Base-by-base conservation (phyloP, 2,797 vertebrate genomes). In the Halcyon badia region DNA sequence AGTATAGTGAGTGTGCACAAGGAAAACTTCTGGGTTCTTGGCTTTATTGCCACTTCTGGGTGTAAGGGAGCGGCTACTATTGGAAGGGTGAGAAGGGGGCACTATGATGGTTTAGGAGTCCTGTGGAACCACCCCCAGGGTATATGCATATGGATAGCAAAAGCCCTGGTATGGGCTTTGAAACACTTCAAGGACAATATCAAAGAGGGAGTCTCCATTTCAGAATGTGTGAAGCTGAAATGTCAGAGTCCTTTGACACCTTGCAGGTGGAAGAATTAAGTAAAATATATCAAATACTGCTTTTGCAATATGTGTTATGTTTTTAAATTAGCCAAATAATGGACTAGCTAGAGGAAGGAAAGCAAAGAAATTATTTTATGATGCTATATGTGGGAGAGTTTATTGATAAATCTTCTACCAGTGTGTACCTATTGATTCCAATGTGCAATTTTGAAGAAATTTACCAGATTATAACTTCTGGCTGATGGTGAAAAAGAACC, bases 1-100 rank as follows among this genome's bases (percentile, higher is more conserved):
- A 19, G 8, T 17, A 1, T 1, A 49, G 14, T 60, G 24, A 37
- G 19, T 75, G 6, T 44, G 20, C 2, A 0, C 15, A 1, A 2
- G 35, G n/a, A 91, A 87, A 70, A 28, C 19, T 15, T 52, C 12
- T 35, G 14, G 14, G 33, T 26, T 61, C 25, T 61, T 68, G 16
- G 19, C 17, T 31, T 82, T 31, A 31, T 24, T 76, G 17, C 17
- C 18, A 14, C 28, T 71, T 44, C 19, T 37, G 31, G 6, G 9
- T 11, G 28, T 26, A 65, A 76, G 33, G n/a, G 39, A 37, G 14
- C 18, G 42, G 7, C 22, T 51, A 1, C 17, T 20, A 5, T 19
- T 62, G 20, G 52, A 75, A 52, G 30, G 12, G 14, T 6, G 70
- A 42, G 44, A 58, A 48, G 52, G 30, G 18, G 10, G 8, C 7